Evolutionary conservation across 2,888 invertebrate species (phyloP), one percentile per base, ranked within the genome.

Genomic region (Sarcophaga subvicina): DNA sequence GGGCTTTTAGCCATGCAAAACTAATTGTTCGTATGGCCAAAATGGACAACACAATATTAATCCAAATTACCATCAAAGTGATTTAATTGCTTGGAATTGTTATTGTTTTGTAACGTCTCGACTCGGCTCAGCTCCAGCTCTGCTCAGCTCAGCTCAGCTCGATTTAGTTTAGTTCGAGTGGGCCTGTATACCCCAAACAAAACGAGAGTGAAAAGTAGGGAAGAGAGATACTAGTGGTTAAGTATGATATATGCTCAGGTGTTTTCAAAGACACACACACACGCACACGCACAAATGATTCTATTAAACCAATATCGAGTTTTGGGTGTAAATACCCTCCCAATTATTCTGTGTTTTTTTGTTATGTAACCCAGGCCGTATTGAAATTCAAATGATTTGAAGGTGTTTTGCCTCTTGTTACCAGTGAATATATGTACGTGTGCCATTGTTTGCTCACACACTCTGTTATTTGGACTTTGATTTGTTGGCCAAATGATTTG

Each of bases 51-150:
- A 91, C 91, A 91, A 92, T 92, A 93, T 93, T 93, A 93, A 93
- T 93, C 93, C 93, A 92, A 93, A 93, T 93, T 93, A 93, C 91
- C 93, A 93, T 93, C 93, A 93, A 93, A 93, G 92, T 93, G 93
- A 93, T 93, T 93, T 93, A 93, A 93, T 93, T 93, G 93, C 92
- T 93, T 91, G 93, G 93, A 93, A 93, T 93, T 93, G 90, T 87
- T 86, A 80, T 87, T 84, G 84, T 87, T 84, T 81, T 87, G 76
- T 72, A 71, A n/a, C 84, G 83, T 83, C 78, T 83, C 76, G 69
- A 22, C 67, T 77, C 62, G 14, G 4, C 17, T 17, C 17, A 14
- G 25, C 27, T 8, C 37, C 27, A 27, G 27, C 67, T 77, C 62
- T 1, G 11, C 14, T 77, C 62, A 4, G 11, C 14, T 17, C 17